Evolutionary conservation across 1,140 invertebrate genomes (phyloP), one percentile per base, ranked within the genome.

Genomic region (Drosophila sulfurigaster): DNA sequence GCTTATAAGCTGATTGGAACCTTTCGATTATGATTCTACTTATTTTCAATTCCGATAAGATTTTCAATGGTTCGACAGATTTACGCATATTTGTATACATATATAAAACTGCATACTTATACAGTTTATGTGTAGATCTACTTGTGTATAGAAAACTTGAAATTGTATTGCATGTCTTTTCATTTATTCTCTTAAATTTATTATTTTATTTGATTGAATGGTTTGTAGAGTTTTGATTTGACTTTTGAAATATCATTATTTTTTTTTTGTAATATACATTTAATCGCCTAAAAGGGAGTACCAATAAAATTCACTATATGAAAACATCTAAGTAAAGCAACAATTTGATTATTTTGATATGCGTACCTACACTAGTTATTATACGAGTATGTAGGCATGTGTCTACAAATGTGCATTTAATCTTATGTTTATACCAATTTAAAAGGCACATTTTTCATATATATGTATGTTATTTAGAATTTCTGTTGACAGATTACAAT

Each of bases 151-250:
- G 74, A 73, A 77, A 77, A 77, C 56, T 76, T 76, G 74, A 76
- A 66, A 77, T 67, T 73, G 62, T 77, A 77, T 77, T 77, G 75
- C 75, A 77, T 77, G 75, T 77, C 75, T 77, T 77, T 77, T 77
- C 69, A 67, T 70, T 70, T 77, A 25, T 11, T 57, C 35, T 41
- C 75, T 77, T 77, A 62, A 52, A 46, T 59, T 28, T 60, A 59
- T 60, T 35, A 60, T 49, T 67, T 48, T 45, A 35, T 73, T 60
- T 77, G 54, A 72, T 77, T 75, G 57, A 32, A 73, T 77, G 7
- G 15, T 45, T 76, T 60, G 25, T 52, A 43, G n/a, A 41, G 32
- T 52, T 52, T 72, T 57, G 43, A 76, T 66, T 62, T 46, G n/a
- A 13, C 20, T 32, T 32, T 32, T 32, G 32, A 25, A 25, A 25